Evolutionary conservation across 2,888 invertebrate genomes (phyloP).

Genomic region (Drosophila diplacantha): DNA sequence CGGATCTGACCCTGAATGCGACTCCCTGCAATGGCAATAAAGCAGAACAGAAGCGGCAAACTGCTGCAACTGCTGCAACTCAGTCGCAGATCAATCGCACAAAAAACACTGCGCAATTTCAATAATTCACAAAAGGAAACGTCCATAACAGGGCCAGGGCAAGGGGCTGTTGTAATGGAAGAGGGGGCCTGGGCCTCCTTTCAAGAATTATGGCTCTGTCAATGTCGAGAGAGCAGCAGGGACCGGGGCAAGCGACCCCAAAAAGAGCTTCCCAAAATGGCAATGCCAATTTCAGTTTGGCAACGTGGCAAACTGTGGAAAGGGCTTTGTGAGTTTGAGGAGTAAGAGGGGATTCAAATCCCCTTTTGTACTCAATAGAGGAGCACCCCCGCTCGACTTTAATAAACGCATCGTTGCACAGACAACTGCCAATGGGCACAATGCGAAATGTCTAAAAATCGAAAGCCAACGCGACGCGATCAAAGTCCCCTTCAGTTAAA

Average conservation of each 20-base stretch:
- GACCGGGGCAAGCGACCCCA: slow-evolving; percentile 35
- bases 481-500: slow-evolving; percentile 16
- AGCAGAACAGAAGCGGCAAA: slow-evolving; percentile 27
- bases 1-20: slow-evolving; percentile 31
- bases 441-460: slow-evolving; percentile 66
- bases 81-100: slow-evolving; percentile 53
- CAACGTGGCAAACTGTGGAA: slow-evolving; percentile 13
- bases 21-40: slow-evolving; percentile 26
- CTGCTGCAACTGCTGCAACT: slow-evolving; percentile 20
- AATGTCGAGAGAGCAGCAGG: slow-evolving; percentile 14
- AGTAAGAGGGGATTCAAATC: slow-evolving; percentile 1
- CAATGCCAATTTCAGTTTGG: slow-evolving; percentile 58
- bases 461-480: slow-evolving; percentile 39
- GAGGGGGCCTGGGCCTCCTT: slow-evolving; percentile 2
- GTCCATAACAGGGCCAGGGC: slow-evolving; percentile 26
- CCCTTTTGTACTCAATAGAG: slow-evolving; percentile 33
- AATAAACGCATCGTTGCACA: slow-evolving; percentile 70
- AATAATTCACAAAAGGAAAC: slow-evolving; percentile 70
- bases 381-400: slow-evolving; percentile 48
- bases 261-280: slow-evolving; percentile 60
- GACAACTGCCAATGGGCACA: slow-evolving; percentile 50
- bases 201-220: slow-evolving; percentile 41
- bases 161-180: slow-evolving; percentile 4
- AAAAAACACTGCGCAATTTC: slow-evolving; percentile 61
- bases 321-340: neutral